These are phyloP conservation scores for Typhlomys cinereus DNA, from an alignment of 2,113 vertebrate genomes.

Conservation along the genomic window DNA sequence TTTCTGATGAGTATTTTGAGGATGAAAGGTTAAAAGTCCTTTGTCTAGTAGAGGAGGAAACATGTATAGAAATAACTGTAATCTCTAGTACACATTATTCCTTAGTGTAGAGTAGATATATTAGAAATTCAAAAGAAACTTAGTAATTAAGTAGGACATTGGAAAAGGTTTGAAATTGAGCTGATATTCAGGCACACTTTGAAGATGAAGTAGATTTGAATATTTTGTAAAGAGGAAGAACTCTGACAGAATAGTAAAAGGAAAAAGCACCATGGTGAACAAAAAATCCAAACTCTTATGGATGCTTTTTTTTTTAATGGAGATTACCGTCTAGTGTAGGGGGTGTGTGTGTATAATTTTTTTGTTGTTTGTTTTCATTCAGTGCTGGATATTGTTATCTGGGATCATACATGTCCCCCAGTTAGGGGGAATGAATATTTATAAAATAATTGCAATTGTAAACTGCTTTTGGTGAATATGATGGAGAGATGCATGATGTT, in stretches of 20 bases:
- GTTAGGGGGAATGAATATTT: neutral
- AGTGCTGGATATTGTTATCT: neutral
- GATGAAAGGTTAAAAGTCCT: slow-evolving; percentile 31
- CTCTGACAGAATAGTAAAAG: slow-evolving; percentile 7
- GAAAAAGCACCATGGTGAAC: neutral
- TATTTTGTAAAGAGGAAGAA: slow-evolving; percentile 37
- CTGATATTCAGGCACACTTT: slow-evolving; percentile 52
- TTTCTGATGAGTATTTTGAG: neutral
- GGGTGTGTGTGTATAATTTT: neutral
- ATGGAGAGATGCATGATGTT: neutral
- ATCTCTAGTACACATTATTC: neutral
- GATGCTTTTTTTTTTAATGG: neutral
- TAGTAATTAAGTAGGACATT: slow-evolving; percentile 11
- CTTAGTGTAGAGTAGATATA: neutral
- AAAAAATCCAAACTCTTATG: slow-evolving; percentile 14
- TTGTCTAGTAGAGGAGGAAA: neutral
- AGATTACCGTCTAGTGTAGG: neutral
- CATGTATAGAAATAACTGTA: neutral
- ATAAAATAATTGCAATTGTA: neutral
- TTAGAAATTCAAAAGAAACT: neutral
- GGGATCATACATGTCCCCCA: neutral
- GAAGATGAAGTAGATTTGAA: slow-evolving; percentile 25
- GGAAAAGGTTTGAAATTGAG: slow-evolving; percentile 15
- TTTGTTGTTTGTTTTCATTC: neutral
- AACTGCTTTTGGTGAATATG: neutral